Conservation (phyloP, 2,113 vertebrate genomes). For the Prinia subflava region DNA sequence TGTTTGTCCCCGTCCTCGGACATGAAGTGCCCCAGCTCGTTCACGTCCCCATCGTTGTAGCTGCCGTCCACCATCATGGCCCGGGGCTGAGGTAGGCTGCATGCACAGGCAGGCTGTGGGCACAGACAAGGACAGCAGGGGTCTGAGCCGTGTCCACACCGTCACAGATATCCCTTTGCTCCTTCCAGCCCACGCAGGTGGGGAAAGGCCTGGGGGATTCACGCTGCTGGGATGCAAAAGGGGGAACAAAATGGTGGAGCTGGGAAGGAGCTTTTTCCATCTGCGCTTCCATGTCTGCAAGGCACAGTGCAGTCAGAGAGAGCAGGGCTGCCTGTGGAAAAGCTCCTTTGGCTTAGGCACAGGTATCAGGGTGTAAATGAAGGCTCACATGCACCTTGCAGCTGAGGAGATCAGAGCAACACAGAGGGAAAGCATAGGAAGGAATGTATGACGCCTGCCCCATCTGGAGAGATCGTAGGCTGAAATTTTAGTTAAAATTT, state of each 20-base stretch:
- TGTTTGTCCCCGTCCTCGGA: conserved; percentile 83
- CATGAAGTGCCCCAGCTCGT: conserved; percentile 80
- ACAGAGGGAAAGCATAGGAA: not conserved
- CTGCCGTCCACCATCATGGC: conserved; percentile 82
- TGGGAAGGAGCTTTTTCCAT: not conserved
- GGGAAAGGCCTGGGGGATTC: not conserved
- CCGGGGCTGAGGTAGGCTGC: conserved; percentile 82
- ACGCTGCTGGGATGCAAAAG: not conserved
- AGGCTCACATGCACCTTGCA: not conserved
- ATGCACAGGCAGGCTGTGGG: conserved; percentile 85
- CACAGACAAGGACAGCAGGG: not conserved
- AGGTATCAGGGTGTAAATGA: not conserved
- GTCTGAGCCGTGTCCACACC: not conserved
- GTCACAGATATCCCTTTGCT: not conserved
- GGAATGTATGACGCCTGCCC: not conserved
- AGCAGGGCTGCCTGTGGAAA: not conserved
- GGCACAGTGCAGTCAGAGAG: not conserved
- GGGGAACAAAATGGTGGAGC: not conserved
- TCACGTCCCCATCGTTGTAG: conserved; percentile 86
- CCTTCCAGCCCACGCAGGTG: not conserved
- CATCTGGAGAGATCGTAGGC: not conserved
- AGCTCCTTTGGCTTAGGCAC: not conserved
- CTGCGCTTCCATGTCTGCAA: not conserved
- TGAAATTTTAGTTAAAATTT: not conserved
- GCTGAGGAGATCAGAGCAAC: not conserved